Percentiles rank a stretch among this genome's conserved stretches.
Evolutionary conservation across 1,140 invertebrate genomes (phyloP).

Genomic region (Diachasmimorpha longicaudata): DNA sequence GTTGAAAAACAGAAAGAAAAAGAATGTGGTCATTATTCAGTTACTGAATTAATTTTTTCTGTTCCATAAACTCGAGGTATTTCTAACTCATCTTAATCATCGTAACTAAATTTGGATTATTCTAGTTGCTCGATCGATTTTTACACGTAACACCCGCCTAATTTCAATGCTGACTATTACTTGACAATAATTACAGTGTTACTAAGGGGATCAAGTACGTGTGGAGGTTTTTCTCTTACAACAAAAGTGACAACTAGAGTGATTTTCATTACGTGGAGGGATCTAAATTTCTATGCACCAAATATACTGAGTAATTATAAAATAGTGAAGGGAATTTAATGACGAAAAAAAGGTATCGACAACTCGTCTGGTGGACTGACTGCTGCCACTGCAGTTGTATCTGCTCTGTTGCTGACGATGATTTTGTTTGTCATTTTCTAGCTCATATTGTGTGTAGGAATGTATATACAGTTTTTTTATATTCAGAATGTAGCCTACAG

Average conservation of each 20-base stretch:
- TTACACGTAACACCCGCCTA: neutral
- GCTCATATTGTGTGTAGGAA: neutral
- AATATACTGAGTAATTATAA: constrained; percentile 26
- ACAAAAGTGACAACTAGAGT: neutral
- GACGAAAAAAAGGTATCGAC: constrained; percentile 47
- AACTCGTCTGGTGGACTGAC: constrained; percentile 64
- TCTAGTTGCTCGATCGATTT: neutral
- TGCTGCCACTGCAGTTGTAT: constrained; percentile 57
- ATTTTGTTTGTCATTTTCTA: constrained; percentile 1
- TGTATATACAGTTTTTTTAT: neutral
- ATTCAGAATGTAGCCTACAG: neutral
- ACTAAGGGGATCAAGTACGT: neutral
- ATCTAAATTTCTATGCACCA: neutral
- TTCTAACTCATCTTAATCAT: neutral
- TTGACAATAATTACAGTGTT: neutral
- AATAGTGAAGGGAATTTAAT: constrained; percentile 17
- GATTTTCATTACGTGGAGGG: neutral
- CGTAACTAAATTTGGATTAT: neutral
- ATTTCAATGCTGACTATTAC: neutral
- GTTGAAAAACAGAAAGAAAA: constrained; percentile 68
- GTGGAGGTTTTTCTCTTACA: neutral
- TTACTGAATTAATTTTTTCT: constrained; percentile 31
- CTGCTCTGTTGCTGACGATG: constrained; percentile 43
- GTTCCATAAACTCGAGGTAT: constrained; percentile 8
- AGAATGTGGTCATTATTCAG: constrained; percentile 64